These are phyloP conservation scores for Monopterus albus DNA, from an alignment of 2,113 vertebrate species.

Conservation along the genomic window DNA sequence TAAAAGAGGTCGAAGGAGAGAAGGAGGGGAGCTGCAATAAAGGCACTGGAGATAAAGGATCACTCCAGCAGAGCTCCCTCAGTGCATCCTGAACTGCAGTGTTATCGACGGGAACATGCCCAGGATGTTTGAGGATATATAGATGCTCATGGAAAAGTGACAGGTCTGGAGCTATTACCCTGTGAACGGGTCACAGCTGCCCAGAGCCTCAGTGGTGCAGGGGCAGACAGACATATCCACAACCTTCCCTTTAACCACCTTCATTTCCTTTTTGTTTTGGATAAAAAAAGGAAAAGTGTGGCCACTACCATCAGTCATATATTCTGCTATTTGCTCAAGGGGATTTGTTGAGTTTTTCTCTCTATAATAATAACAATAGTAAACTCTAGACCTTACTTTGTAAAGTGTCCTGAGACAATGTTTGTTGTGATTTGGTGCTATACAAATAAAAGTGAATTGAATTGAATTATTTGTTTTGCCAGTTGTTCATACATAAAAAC, in stretches of 20 bases:
- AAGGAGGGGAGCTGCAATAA: conserved; percentile 34
- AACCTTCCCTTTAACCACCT: neutral
- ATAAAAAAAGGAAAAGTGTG: neutral
- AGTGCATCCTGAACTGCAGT: conserved; percentile 32
- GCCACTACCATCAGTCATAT: neutral
- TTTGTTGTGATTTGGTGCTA: too few relatives aligned
- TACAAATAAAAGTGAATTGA: too few relatives aligned
- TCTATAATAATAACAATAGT: too few relatives aligned
- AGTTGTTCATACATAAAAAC: too few relatives aligned
- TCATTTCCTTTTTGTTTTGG: neutral
- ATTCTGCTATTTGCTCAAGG: too few relatives aligned
- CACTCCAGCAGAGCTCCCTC: conserved; percentile 20
- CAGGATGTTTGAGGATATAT: conserved; percentile 20
- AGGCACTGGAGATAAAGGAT: conserved; percentile 50
- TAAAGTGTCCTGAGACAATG: too few relatives aligned
- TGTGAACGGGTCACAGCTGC: neutral
- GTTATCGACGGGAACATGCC: conserved; percentile 27
- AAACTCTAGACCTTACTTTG: too few relatives aligned
- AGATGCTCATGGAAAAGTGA: conserved; percentile 28
- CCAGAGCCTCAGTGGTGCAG: neutral
- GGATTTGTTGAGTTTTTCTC: too few relatives aligned
- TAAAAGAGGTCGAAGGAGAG: conserved; percentile 46
- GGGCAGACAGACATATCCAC: neutral
- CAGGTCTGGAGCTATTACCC: conserved; percentile 14
- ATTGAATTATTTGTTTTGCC: too few relatives aligned